Evolutionary conservation across 1,140 invertebrate species (phyloP).

Genomic region (Panonychus citri): DNA sequence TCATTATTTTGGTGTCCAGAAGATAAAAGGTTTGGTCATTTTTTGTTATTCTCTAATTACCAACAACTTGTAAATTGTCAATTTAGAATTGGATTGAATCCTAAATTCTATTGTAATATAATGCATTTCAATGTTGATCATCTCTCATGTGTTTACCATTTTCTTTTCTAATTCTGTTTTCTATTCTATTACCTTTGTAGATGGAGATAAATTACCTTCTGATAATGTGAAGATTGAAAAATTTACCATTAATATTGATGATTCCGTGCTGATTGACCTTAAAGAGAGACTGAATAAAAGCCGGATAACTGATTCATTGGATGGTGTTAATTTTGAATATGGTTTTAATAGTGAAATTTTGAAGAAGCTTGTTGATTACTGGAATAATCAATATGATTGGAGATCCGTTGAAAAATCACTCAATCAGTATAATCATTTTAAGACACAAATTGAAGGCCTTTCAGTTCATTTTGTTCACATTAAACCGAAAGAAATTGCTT

Average conservation of each 20-base stretch:
- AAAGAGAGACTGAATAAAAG: conserved; percentile 5
- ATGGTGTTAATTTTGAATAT: conserved; percentile 40
- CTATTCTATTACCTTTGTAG: not conserved
- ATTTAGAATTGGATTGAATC: too few relatives aligned
- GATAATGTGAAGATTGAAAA: conserved; percentile 3
- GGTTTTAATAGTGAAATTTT: conserved; percentile 47
- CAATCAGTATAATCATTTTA: conserved; percentile 21
- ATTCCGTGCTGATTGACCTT: conserved; percentile 9
- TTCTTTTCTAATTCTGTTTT: too few relatives aligned
- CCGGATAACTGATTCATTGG: conserved; percentile 26
- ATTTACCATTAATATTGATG: conserved; percentile 9
- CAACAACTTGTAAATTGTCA: too few relatives aligned
- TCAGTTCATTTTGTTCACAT: conserved; percentile 35
- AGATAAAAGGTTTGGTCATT: conserved; percentile 2
- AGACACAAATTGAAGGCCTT: conserved; percentile 36
- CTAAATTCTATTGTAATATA: too few relatives aligned
- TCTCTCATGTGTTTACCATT: too few relatives aligned
- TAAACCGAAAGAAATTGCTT: conserved; percentile 21
- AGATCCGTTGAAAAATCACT: conserved; percentile 35
- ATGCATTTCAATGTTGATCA: too few relatives aligned
- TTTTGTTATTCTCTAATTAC: not conserved
- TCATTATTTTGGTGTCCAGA: not conserved
- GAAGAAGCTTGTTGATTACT: conserved; percentile 43
- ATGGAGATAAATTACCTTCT: conserved; percentile 1
- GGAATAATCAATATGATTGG: conserved; percentile 50